Base-by-base conservation (phyloP, 2,888 invertebrate species). In the Osedax fenrisi region DNA sequence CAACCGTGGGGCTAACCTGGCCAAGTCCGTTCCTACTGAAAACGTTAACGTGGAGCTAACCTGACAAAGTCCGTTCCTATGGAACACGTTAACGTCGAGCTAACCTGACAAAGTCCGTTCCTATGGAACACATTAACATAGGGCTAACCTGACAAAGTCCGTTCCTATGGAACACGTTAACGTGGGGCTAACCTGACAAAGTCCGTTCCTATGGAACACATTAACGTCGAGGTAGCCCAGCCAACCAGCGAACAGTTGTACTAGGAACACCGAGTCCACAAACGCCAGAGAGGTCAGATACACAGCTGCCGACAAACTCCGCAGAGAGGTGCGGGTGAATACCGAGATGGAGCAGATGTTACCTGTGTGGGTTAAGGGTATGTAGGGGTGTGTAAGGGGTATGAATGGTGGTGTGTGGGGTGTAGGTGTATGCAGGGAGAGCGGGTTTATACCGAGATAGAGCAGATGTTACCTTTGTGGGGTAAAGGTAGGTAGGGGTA, bases 241-340 rank as follows among this genome's bases (percentile, higher is more conserved):
- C 71, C 71, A 71, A 26, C 26, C 27, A 22, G 56, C 71, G 71
- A 71, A 71, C 10, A 71, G 56, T 25, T 71, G 71, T 27, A 71
- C 22, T 1, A 71, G 71, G 56, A 71, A 71, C 23, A 26, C 56
- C 10, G 41, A 27, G 23, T 71, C 71, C n/a, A 27, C 71, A 13
- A 41, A 22, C 13, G 41, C 56, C 21, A 71, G 71, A 22, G 71
- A 22, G 5, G 71, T 27, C 23, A 71, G 56, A 41, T 71, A 71
- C 13, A 71, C 71, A 25, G 56, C 13, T 23, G 71, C 27, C 21
- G 71, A 71, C 10, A 71, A 25, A 17, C 23, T 23, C 21, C 71
- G 21, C 27, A 41, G 71, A 41, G 26, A 27, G 1, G 71, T 71
- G 56, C n/a, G 27, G 23, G 27, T 27, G 56, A 71, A 71, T 22